Evolutionary conservation across 2,113 vertebrate genomes (phyloP), one percentile per base, ranked within the genome.

Genomic region (Mormoops blainvillei): DNA sequence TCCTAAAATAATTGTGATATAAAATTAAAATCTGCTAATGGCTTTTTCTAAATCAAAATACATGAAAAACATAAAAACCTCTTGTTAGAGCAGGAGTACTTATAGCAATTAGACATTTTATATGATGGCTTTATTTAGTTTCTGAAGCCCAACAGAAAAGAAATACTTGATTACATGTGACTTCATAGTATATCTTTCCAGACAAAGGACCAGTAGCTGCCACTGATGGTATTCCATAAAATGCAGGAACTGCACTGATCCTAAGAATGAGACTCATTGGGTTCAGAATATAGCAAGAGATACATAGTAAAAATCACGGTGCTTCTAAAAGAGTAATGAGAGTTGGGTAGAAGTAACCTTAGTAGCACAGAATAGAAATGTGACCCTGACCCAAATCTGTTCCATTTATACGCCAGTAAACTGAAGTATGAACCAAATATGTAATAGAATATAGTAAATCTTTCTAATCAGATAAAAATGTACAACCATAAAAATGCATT

Each of bases 61-160:
- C 67, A 77, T 54, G 24, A 48, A 83, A 95, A 92, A 70, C 10
- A 84, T 83, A 50, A 86, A 95, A 68, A 56, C 2, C 3, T 87
- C 52, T 94, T 77, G 33, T 74, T 67, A 88, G 87, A 76, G n/a
- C 48, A 4, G 54, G 73, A 84, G 28, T 89, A 28, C 81, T 96
- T 95, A 87, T 67, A 67, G n/a, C 36, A 22, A 50, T 36, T 76
- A 50, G 19, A 48, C 22, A 82, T 58, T 94, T 91, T 91, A 76
- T 33, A 52, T 58, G 43, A 65, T 65, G 70, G 24, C 50, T 94
- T 93, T 95, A 87, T 92, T 94, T 88, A 87, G 22, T 88, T 96
- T 94, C 19, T 78, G 8, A 84, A 81, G 20, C 33, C 13, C 18
- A 71, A 18, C 9, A 86, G 36, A 94, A 91, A 91, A 50, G 19